Evolutionary conservation across 2,888 invertebrate genomes (phyloP), one percentile per base, ranked within the genome.

Genomic region (Neoscelio sp.): DNA sequence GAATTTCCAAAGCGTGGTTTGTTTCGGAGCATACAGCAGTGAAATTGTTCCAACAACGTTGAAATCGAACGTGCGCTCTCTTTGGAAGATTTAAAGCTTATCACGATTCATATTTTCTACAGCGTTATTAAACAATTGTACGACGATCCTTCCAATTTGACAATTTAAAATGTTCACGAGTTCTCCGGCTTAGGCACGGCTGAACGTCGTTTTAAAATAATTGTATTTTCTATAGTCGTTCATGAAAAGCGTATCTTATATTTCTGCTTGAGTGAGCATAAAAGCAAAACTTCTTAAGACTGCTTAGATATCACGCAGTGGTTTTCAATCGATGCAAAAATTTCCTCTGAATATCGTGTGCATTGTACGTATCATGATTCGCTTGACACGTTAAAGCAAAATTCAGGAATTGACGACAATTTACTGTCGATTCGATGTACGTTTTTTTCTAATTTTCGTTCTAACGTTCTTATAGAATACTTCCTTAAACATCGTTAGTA

Each of bases 331-430:
- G 18, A 58, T 17, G 18, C 44, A 52, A 60, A 30, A 13, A 50
- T 58, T 20, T 33, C 28, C 42, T 50, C 33, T 74, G n/a, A n/a
- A 73, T 42, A 48, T 50, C 48, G 52, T 38, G 52, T 62, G 15
- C 10, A 2, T 33, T 56, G n/a, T 73, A 46, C 54, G 52, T 62
- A 71, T 52, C 52, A 40, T 12, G n/a, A n/a, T n/a, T n/a, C n/a
- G 50, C 65, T 67, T 65, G 44, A 60, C 40, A 64, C 54, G 42
- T 75, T 42, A 20, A 73, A 44, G 17, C 58, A 50, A 60, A 35
- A 67, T 67, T 60, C 35, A 60, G 75, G 75, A 75, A 75, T 75
- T 75, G 67, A 75, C 44, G 52, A 50, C 54, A 48, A 54, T 54
- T 60, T 4, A 44, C 10, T 33, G 71, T 52, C 62, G 62, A 71